Evolutionary conservation across 2,797 vertebrate genomes (phyloP).

Genomic region (Furcifer pardalis): DNA sequence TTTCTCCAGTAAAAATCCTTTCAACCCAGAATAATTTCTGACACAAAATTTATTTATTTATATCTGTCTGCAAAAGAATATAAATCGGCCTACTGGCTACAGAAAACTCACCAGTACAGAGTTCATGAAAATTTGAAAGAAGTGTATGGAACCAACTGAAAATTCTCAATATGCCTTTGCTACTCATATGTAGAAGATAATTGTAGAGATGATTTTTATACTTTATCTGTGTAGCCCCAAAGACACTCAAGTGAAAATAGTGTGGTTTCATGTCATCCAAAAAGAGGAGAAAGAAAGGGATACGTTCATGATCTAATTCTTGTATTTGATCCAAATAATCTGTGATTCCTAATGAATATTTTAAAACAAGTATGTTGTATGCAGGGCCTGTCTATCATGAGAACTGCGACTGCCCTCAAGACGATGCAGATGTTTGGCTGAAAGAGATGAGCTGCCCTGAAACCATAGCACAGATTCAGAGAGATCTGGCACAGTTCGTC

Average conservation of each 20-base stretch:
- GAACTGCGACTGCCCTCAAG: conserved; percentile 90
- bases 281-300: background rate
- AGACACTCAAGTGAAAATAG: too few species aligned
- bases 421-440: conserved; percentile 83
- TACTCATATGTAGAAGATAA: background rate
- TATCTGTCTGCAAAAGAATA: background rate
- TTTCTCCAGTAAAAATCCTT: too few species aligned
- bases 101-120: background rate
- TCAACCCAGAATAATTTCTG: too few species aligned
- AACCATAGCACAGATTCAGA: conserved; percentile 88
- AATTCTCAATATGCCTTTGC: background rate
- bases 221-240: background rate
- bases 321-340: background rate
- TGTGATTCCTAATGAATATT: conserved; percentile 13
- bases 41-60: too few species aligned
- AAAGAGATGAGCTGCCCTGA: conserved; percentile 88
- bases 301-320: background rate
- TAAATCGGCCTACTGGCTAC: background rate
- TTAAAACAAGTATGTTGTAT: conserved; percentile 43
- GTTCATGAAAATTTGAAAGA: too few species aligned
- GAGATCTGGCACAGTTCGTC: conserved; percentile 84
- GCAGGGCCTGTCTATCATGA: conserved; percentile 93
- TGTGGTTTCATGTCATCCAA: background rate
- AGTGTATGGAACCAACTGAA: background rate
- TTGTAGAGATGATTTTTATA: background rate